Conservation (phyloP, 1,140 invertebrate species). For the Drosophila tristis region DNA sequence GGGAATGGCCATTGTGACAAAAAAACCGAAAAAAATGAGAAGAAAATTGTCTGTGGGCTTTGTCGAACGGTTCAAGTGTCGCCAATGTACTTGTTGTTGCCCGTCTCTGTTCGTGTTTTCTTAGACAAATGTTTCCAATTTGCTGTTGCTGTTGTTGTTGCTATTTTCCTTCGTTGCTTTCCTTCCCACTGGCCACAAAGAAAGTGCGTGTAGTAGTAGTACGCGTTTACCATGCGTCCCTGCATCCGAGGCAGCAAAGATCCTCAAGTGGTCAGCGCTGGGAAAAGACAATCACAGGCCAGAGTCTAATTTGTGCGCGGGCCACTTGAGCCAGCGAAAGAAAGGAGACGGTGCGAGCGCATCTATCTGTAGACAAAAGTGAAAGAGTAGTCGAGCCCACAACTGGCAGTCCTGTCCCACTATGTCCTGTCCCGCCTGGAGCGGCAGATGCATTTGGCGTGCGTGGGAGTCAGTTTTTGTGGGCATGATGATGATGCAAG, state of each 20-base stretch:
- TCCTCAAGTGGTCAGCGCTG: slow-evolving; percentile 75
- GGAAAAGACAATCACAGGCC: slow-evolving; percentile 53
- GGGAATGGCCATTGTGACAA: slow-evolving; percentile 76
- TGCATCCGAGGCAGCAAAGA: slow-evolving; percentile 13
- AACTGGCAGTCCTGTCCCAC: not conserved
- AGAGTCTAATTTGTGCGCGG: slow-evolving; percentile 71
- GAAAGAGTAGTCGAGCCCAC: slow-evolving; percentile 46
- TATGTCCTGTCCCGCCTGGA: slow-evolving; percentile 1
- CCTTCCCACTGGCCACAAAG: slow-evolving; percentile 62
- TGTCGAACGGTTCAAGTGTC: slow-evolving; percentile 74
- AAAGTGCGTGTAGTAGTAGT: slow-evolving; percentile 59
- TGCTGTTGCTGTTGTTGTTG: slow-evolving; percentile 34
- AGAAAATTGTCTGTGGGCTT: slow-evolving; percentile 60
- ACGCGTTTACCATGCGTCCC: slow-evolving; percentile 74
- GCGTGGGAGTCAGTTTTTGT: slow-evolving; percentile 73
- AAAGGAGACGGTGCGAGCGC: slow-evolving; percentile 27
- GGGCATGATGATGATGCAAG: slow-evolving; percentile 40
- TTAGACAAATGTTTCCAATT: slow-evolving; percentile 75
- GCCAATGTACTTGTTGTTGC: slow-evolving; percentile 44
- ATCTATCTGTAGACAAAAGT: slow-evolving; percentile 36
- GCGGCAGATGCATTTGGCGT: slow-evolving; percentile 68
- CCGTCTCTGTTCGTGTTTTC: slow-evolving; percentile 45
- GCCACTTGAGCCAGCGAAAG: slow-evolving; percentile 73
- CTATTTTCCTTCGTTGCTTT: not conserved
- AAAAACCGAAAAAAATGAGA: slow-evolving; percentile 12